A percentile compares a stretch with the other conserved stretches of the same genome.
Evolutionary conservation across 2,113 vertebrate species (phyloP).

Genomic region (Prolemur simus): DNA sequence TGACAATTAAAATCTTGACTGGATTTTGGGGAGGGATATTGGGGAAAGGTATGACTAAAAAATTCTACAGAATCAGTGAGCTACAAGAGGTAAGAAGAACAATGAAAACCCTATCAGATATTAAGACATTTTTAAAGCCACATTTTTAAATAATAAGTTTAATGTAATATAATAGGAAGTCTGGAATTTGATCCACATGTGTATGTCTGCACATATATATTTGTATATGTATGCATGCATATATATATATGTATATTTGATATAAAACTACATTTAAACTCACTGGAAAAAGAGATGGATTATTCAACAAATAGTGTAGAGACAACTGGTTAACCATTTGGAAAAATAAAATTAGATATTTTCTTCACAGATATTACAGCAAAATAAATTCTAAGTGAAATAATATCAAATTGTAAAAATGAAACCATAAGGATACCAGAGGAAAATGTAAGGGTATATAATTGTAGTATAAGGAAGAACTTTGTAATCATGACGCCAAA

Average conservation of each 20-base stretch:
- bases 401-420: slow-evolving; percentile 38
- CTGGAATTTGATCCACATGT: not conserved
- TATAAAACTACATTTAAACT: not conserved
- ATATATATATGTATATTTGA: not conserved
- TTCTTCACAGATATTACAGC: not conserved
- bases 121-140: slow-evolving; percentile 19
- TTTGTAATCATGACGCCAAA: not conserved
- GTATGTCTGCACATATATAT: not conserved
- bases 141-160: not conserved
- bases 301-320: not conserved
- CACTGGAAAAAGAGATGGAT: not conserved
- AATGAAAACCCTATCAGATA: not conserved
- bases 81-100: not conserved
- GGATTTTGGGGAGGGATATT: not conserved
- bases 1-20: not conserved
- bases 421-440: not conserved
- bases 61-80: not conserved
- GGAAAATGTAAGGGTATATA: not conserved
- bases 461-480: not conserved
- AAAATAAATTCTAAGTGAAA: not conserved
- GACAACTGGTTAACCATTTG: not conserved
- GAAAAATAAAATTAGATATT: not conserved
- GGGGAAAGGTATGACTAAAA: not conserved
- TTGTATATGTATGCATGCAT: not conserved
- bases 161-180: not conserved